These are phyloP conservation scores for Sebastiscus albofasciatus DNA, from an alignment of 2,797 vertebrate genomes.

Conservation along the genomic window DNA sequence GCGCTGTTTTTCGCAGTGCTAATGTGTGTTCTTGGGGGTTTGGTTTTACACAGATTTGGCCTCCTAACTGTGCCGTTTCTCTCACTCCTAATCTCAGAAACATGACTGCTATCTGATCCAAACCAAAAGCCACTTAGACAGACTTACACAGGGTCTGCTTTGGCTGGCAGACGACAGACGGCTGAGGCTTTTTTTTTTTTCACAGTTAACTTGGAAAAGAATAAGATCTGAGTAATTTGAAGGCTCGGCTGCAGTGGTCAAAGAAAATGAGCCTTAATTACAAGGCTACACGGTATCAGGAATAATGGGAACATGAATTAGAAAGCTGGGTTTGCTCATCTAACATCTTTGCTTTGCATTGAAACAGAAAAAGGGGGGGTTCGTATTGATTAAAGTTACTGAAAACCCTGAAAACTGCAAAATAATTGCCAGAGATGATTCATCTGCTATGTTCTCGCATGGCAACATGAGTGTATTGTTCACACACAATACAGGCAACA, in stretches of 20 bases:
- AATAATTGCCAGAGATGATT: constrained; percentile 19
- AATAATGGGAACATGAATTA: constrained; percentile 38
- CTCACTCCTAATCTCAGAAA: constrained; percentile 69
- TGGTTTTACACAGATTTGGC: constrained; percentile 66
- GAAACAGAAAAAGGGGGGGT: background rate
- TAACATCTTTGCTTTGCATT: constrained; percentile 6
- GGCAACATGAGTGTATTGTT: constrained; percentile 8
- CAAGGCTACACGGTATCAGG: constrained; percentile 9
- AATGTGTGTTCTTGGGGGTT: constrained; percentile 64
- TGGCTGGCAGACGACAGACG: constrained; percentile 37
- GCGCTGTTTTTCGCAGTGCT: constrained; percentile 20
- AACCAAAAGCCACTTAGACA: constrained; percentile 64
- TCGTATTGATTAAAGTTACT: constrained; percentile 17
- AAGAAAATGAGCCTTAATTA: constrained; percentile 54
- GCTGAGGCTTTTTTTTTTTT: background rate
- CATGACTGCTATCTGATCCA: constrained; percentile 73
- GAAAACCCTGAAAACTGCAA: background rate
- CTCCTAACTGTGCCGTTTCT: constrained; percentile 48
- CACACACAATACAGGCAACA: background rate
- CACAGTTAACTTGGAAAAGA: constrained; percentile 6
- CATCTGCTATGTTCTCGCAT: background rate
- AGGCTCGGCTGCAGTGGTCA: constrained; percentile 18
- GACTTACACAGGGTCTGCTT: constrained; percentile 42
- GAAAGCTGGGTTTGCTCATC: background rate
- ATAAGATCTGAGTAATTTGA: constrained; percentile 41